phyloP scores from a whole-genome alignment of 2,797 vertebrate genomes.

The Peromyscus nudipes region DNA sequence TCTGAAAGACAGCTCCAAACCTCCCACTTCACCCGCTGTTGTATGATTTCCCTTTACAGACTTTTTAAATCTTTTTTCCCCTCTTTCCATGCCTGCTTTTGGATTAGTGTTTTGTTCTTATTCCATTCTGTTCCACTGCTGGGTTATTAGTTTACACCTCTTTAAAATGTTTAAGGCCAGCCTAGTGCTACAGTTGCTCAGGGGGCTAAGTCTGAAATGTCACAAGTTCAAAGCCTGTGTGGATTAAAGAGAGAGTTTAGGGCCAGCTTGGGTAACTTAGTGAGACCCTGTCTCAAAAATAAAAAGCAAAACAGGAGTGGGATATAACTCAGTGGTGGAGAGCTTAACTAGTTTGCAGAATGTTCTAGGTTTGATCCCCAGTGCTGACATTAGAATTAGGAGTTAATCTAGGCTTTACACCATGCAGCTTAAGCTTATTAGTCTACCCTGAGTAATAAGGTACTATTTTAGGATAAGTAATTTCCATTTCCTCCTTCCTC shows the following conservation, averaged over 20 bases:
- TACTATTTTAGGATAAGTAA: neutral
- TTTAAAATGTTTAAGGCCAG: neutral
- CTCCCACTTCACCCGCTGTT: neutral
- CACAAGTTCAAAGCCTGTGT: neutral
- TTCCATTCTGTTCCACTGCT: neutral
- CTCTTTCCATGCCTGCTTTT: neutral
- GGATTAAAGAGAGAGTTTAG: neutral
- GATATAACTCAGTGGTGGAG: neutral
- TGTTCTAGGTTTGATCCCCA: no score
- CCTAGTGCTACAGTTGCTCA: neutral
- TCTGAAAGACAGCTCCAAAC: neutral
- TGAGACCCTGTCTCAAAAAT: neutral
- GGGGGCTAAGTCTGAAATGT: neutral
- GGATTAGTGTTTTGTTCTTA: conserved; percentile 18
- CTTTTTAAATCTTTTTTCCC: neutral
- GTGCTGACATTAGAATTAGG: neutral
- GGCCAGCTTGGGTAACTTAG: no score
- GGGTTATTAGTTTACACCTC: neutral
- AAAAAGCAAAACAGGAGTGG: neutral
- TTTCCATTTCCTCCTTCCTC: neutral
- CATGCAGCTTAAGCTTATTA: neutral
- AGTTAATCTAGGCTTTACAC: neutral
- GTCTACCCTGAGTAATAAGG: conserved; percentile 13
- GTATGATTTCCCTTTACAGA: neutral
- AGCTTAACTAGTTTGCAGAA: neutral